These are phyloP conservation scores for Varanus komodoensis DNA, from an alignment of 2,113 vertebrate species.

Conservation along the genomic window DNA sequence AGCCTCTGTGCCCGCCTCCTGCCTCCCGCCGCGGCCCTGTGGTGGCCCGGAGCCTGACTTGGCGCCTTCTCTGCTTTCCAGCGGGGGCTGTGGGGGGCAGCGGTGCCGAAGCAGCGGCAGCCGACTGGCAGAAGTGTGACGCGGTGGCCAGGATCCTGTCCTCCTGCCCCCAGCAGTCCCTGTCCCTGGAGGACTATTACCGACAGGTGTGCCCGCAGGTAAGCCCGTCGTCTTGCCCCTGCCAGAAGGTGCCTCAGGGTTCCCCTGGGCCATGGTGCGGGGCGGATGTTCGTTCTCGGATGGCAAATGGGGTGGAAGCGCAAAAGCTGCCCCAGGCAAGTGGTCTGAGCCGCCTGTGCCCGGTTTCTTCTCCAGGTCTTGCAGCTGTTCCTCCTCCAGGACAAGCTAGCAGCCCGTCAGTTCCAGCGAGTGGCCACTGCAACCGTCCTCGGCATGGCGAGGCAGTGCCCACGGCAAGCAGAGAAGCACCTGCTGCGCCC, in stretches of 20 bases:
- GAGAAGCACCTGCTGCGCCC: slow-evolving; percentile 82
- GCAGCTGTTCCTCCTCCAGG: slow-evolving; percentile 89
- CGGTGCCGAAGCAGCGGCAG: slow-evolving; percentile 75
- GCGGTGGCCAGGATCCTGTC: slow-evolving; percentile 88
- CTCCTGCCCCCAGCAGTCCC: slow-evolving; percentile 91
- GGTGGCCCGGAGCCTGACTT: fast-evolving
- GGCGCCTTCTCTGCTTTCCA: slow-evolving; percentile 41
- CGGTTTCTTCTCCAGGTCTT: slow-evolving; percentile 80
- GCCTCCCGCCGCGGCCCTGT: neutral
- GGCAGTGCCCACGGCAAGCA: slow-evolving; percentile 82
- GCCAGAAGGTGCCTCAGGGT: neutral
- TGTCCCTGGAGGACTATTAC: slow-evolving; percentile 88
- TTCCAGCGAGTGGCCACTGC: slow-evolving; percentile 92
- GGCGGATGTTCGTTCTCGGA: too few species aligned
- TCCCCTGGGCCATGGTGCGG: too few species aligned
- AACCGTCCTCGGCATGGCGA: slow-evolving; percentile 79
- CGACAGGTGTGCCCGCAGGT: slow-evolving; percentile 92
- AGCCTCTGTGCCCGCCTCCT: too few species aligned
- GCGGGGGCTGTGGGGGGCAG: slow-evolving; percentile 72
- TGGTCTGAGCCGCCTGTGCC: neutral
- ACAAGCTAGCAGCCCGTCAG: slow-evolving; percentile 82
- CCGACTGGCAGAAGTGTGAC: slow-evolving; percentile 94
- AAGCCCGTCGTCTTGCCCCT: neutral
- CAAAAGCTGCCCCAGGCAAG: neutral
- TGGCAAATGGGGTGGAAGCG: too few species aligned